phyloP scores from a whole-genome alignment of 2,888 invertebrate species.

The Smittia aterrima region DNA sequence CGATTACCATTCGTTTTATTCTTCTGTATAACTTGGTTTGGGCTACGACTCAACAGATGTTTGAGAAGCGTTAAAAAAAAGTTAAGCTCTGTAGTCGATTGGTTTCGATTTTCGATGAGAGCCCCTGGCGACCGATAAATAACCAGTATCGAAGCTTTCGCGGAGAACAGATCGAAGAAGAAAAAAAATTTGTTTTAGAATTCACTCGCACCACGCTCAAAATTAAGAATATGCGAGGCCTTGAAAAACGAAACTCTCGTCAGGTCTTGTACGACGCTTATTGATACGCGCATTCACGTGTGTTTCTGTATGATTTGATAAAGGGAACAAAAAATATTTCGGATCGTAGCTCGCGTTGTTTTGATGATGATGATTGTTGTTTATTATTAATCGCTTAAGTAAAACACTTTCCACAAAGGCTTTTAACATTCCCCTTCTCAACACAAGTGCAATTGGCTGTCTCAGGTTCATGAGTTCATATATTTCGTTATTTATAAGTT shows the following conservation, averaged over 20 bases:
- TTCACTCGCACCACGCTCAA: too few relatives aligned
- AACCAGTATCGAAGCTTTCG: too few relatives aligned
- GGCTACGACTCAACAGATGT: not conserved
- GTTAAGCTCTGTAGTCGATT: too few relatives aligned
- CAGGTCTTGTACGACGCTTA: not conserved
- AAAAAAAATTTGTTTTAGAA: too few relatives aligned
- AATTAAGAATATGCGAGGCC: too few relatives aligned
- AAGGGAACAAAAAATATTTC: not conserved
- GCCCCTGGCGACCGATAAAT: too few relatives aligned
- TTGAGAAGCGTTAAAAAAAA: too few relatives aligned
- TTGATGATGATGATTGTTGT: not conserved
- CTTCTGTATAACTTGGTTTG: not conserved
- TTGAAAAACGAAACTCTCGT: too few relatives aligned
- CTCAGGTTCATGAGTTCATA: too few relatives aligned
- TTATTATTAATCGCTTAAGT: not conserved
- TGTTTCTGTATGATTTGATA: not conserved
- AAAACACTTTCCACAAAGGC: not conserved
- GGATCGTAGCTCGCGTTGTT: not conserved
- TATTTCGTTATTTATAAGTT: too few relatives aligned
- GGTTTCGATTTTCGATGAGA: too few relatives aligned
- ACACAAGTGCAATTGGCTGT: not conserved
- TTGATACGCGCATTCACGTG: not conserved
- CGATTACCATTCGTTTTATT: not conserved
- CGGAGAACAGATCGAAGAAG: too few relatives aligned
- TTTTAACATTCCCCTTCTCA: not conserved